Conservation (phyloP, 2,113 vertebrate species). For the Vidua macroura region DNA sequence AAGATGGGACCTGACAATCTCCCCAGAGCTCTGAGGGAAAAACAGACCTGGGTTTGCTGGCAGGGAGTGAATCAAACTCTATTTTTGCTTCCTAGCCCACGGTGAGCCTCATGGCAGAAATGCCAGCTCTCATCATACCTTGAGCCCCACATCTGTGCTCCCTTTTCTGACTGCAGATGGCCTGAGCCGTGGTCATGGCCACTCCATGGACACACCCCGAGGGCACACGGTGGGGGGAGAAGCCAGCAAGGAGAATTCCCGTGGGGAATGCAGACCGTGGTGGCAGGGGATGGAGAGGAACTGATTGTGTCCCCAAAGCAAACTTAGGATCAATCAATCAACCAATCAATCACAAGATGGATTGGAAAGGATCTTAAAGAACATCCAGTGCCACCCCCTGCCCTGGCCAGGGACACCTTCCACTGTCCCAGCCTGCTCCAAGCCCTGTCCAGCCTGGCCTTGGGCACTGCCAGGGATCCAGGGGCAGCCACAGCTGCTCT, state of each 20-base stretch:
- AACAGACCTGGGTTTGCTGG: slow-evolving; percentile 43
- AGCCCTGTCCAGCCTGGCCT: neutral
- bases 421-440: neutral
- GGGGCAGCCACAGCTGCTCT: neutral
- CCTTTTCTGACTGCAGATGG: neutral
- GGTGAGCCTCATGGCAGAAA: slow-evolving; percentile 28
- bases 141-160: neutral
- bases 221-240: neutral
- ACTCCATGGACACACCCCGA: fast-evolving
- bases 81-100: slow-evolving; percentile 55
- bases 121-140: slow-evolving; percentile 57
- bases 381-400: fast-evolving
- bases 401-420: neutral
- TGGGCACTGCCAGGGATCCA: neutral
- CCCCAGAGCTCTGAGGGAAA: slow-evolving; percentile 39
- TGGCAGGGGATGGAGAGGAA: neutral
- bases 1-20: slow-evolving; percentile 62
- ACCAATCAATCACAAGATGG: neutral
- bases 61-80: slow-evolving; percentile 44
- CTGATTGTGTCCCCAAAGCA: neutral
- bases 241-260: neutral
- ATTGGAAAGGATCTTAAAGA: neutral
- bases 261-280: fast-evolving
- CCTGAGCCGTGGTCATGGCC: neutral
- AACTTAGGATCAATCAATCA: neutral